Conservation (phyloP, 1,140 invertebrate genomes). For the Anoplophora glabripennis region DNA sequence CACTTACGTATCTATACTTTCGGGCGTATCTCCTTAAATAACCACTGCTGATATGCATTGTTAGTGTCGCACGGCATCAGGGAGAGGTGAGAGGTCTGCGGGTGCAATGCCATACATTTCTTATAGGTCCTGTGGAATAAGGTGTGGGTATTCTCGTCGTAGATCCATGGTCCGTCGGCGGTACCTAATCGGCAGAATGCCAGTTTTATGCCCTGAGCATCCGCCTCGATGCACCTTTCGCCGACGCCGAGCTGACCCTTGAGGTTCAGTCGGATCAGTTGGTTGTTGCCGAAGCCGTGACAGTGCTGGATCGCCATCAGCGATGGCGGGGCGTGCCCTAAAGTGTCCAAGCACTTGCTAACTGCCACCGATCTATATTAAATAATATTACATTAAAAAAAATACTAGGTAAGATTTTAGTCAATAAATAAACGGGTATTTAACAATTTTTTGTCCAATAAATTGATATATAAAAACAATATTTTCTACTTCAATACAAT, state of each 20-base stretch:
- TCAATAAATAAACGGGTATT: too few species aligned
- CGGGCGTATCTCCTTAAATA: slow-evolving; percentile 74
- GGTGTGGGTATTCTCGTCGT: slow-evolving; percentile 72
- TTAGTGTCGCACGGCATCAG: slow-evolving; percentile 78
- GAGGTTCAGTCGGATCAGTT: slow-evolving; percentile 87
- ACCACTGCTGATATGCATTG: slow-evolving; percentile 87
- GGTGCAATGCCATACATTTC: slow-evolving; percentile 84
- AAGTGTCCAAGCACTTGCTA: slow-evolving; percentile 80
- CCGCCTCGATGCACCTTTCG: slow-evolving; percentile 91
- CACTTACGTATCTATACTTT: slow-evolving; percentile 37
- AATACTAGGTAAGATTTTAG: too few species aligned
- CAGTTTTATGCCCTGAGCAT: slow-evolving; percentile 78
- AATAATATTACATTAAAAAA: too few species aligned
- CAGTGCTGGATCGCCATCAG: slow-evolving; percentile 61
- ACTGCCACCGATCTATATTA: slow-evolving; percentile 65
- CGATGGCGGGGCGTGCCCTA: slow-evolving; percentile 45
- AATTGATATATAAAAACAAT: too few species aligned
- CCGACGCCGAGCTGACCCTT: slow-evolving; percentile 93
- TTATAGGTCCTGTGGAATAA: slow-evolving; percentile 76
- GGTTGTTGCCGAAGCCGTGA: slow-evolving; percentile 94
- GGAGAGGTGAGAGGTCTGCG: slow-evolving; percentile 72
- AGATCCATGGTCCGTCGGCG: slow-evolving; percentile 91
- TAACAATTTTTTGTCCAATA: too few species aligned
- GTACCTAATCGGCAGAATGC: slow-evolving; percentile 69
- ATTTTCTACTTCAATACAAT: too few species aligned